These are phyloP conservation scores for Lycophotia porphyrea DNA, from an alignment of 2,888 invertebrate genomes.

Conservation along the genomic window DNA sequence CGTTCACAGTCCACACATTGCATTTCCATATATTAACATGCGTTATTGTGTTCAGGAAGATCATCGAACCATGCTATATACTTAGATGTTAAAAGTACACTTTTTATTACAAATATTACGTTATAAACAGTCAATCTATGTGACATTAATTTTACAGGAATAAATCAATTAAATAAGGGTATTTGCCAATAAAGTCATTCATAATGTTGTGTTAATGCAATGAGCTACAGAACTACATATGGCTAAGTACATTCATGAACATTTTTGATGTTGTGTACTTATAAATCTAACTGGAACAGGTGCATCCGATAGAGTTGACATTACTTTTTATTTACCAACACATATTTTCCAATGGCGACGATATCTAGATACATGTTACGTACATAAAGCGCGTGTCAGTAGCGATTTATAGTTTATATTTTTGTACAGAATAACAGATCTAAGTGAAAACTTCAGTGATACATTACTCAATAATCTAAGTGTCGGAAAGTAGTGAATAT, in stretches of 20 bases:
- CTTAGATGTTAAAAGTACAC: constrained; percentile 24
- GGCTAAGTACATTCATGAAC: constrained; percentile 58
- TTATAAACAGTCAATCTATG: constrained; percentile 35
- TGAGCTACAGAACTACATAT: constrained; percentile 60
- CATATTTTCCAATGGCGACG: constrained; percentile 35
- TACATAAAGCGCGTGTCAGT: constrained; percentile 56
- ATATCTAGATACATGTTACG: constrained; percentile 37
- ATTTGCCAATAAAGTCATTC: constrained; percentile 26
- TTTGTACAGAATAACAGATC: constrained; percentile 58
- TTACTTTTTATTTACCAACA: constrained; percentile 38
- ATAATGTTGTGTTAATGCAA: constrained; percentile 58
- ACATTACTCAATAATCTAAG: constrained; percentile 64
- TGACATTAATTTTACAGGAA: constrained; percentile 45
- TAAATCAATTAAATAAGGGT: constrained; percentile 13
- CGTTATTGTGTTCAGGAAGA: constrained; percentile 61
- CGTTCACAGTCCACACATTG: constrained; percentile 76
- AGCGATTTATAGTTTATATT: constrained; percentile 60
- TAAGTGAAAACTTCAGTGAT: constrained; percentile 70
- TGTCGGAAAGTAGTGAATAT: constrained; percentile 69
- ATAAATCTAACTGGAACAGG: constrained; percentile 51
- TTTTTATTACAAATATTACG: constrained; percentile 16
- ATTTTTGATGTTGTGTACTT: constrained; percentile 43
- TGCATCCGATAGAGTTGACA: constrained; percentile 55
- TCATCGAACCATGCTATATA: constrained; percentile 44
- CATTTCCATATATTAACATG: constrained; percentile 72